Evolutionary conservation across 2,113 vertebrate genomes (phyloP).

Genomic region (Muntiacus reevesi): DNA sequence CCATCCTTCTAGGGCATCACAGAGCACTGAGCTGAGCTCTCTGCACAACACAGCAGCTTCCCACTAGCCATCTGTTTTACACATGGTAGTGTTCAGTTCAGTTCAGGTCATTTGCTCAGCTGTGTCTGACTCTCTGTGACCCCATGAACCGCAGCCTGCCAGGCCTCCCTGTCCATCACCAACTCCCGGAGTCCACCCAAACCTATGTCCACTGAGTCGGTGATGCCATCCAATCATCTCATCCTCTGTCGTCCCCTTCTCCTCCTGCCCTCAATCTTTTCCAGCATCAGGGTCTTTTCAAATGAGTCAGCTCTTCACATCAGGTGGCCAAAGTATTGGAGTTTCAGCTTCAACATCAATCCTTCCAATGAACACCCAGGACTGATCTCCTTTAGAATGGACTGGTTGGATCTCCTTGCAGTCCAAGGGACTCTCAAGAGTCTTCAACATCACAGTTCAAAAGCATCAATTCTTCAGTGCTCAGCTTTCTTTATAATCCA

Average conservation of each 20-base stretch:
- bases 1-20: background rate
- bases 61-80: background rate
- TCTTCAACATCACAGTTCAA: background rate
- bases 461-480: rapidly evolving
- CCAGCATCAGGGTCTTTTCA: background rate
- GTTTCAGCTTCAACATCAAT: background rate
- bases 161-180: background rate
- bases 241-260: background rate
- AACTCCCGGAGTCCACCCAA: background rate
- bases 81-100: background rate
- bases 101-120: background rate
- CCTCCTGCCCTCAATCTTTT: background rate
- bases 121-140: background rate
- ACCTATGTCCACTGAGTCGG: background rate
- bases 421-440: background rate
- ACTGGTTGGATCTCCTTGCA: background rate
- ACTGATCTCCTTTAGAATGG: background rate
- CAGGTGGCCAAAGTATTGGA: background rate
- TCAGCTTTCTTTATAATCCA: background rate
- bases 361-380: background rate
- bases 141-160: background rate
- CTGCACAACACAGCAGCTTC: background rate
- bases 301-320: background rate
- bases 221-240: background rate
- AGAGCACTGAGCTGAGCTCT: background rate